Evolutionary conservation across 2,888 invertebrate genomes (phyloP).

Genomic region (Agrochola lychnidis): DNA sequence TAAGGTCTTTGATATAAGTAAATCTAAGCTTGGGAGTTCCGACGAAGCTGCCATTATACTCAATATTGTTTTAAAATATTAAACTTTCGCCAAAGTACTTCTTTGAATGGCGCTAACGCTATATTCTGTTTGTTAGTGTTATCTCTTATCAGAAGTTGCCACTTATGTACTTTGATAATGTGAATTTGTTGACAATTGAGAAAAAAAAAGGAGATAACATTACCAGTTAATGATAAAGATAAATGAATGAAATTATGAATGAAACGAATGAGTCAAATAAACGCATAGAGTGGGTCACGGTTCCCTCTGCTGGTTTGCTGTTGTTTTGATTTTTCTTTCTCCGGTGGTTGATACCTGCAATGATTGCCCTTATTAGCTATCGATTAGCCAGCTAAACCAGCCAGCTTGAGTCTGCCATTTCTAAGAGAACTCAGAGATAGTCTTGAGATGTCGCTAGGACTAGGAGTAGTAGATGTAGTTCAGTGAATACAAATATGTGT

Average conservation of each 20-base stretch:
- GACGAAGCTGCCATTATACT: constrained; percentile 72
- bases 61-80: not conserved
- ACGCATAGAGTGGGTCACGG: not conserved
- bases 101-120: constrained; percentile 1
- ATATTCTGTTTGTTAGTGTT: constrained; percentile 1
- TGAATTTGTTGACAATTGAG: constrained; percentile 20
- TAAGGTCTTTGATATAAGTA: constrained; percentile 74
- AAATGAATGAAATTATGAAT: constrained; percentile 12
- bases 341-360: too few species aligned
- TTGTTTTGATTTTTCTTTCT: not conserved
- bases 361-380: too few species aligned
- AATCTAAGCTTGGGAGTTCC: constrained; percentile 82
- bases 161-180: not conserved
- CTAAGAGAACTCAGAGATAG: not conserved
- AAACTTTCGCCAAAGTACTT: constrained; percentile 5
- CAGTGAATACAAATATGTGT: too few species aligned
- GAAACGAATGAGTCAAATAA: constrained; percentile 10
- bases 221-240: constrained; percentile 16
- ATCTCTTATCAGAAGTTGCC: constrained; percentile 40
- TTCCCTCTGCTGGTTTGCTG: not conserved
- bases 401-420: too few species aligned
- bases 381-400: not conserved
- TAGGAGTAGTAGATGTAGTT: too few species aligned
- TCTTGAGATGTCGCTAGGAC: not conserved
- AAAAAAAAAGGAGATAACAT: constrained; percentile 1